Conservation (phyloP, 2,888 invertebrate genomes). For the Zaprionus obscuricornis region DNA sequence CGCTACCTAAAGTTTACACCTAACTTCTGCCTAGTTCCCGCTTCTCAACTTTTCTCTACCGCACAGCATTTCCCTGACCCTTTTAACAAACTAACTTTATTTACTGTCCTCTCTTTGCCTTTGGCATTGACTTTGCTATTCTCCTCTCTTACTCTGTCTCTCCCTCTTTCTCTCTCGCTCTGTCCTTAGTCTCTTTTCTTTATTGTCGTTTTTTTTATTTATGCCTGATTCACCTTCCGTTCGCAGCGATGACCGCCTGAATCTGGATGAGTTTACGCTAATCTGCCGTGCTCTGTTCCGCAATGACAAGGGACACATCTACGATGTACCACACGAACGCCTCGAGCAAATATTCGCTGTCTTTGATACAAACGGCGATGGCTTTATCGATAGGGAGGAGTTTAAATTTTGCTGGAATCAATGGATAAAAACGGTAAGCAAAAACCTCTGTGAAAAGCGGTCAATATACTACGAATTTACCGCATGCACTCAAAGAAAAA, state of each 20-base stretch:
- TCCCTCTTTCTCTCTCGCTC: background rate
- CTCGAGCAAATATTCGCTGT: constrained; percentile 91
- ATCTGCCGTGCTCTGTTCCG: constrained; percentile 94
- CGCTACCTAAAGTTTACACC: constrained; percentile 17
- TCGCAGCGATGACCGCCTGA: constrained; percentile 90
- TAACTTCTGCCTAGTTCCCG: background rate
- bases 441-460: no score
- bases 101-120: constrained; percentile 21
- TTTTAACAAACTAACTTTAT: constrained; percentile 53
- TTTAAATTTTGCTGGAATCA: constrained; percentile 95
- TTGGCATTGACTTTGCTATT: background rate
- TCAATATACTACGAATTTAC: no score
- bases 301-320: constrained; percentile 93
- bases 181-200: background rate
- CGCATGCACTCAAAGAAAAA: no score
- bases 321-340: constrained; percentile 88
- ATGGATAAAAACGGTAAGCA: constrained; percentile 92
- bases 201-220: constrained; percentile 46
- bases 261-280: constrained; percentile 90
- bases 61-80: background rate
- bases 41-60: background rate
- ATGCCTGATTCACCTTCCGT: constrained; percentile 51
- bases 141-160: background rate
- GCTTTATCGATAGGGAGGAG: constrained; percentile 91
- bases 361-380: constrained; percentile 91